These are phyloP conservation scores for Donacobius atricapilla DNA, from an alignment of 2,113 vertebrate species.

Conservation along the genomic window DNA sequence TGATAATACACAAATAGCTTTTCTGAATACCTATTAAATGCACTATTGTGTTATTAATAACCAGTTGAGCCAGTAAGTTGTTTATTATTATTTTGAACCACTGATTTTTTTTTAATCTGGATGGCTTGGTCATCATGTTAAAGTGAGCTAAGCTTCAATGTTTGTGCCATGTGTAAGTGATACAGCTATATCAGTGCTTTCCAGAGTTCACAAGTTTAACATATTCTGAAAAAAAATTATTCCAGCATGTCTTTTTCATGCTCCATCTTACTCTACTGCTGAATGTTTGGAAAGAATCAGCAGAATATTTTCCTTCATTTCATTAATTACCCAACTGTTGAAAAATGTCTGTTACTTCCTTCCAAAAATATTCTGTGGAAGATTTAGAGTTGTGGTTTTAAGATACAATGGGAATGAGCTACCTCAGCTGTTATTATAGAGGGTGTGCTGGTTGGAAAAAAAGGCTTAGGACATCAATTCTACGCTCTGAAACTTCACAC, in stretches of 20 bases:
- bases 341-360: constrained; percentile 16
- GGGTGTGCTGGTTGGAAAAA: background rate
- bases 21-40: background rate
- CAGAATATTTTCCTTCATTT: constrained; percentile 17
- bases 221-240: background rate
- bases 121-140: background rate
- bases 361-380: background rate
- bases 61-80: background rate
- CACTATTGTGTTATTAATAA: background rate
- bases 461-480: background rate
- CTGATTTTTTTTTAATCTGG: background rate
- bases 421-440: background rate
- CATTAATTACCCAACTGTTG: background rate
- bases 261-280: background rate
- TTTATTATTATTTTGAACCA: constrained; percentile 24
- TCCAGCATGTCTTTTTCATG: background rate
- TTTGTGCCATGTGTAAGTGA: background rate
- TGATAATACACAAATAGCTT: background rate
- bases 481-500: background rate
- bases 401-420: background rate
- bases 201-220: constrained; percentile 19
- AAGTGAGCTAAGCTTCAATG: background rate
- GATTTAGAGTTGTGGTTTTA: background rate
- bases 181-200: background rate
- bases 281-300: background rate